Conservation (phyloP, 2,888 invertebrate species). For the Diplolepis rosae region DNA sequence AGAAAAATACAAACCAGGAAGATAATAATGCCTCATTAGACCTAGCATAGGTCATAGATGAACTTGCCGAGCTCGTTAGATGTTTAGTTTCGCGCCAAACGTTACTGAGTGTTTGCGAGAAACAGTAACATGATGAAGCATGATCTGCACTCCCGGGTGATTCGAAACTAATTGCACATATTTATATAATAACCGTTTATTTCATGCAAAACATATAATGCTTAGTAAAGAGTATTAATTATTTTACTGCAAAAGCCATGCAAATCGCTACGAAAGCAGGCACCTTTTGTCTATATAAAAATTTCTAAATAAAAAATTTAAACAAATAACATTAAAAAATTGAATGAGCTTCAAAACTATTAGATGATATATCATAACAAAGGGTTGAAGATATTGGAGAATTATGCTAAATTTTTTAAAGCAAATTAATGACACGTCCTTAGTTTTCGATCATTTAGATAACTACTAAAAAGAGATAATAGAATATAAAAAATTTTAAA, state of each 20-base stretch:
- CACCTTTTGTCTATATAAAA: too few species aligned
- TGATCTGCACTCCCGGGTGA: constrained; percentile 3
- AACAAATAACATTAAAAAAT: too few species aligned
- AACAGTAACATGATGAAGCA: constrained; percentile 15
- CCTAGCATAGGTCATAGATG: constrained; percentile 13
- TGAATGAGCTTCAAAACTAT: too few species aligned
- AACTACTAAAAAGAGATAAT: background rate
- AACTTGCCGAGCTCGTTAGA: background rate
- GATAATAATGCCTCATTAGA: constrained; percentile 23
- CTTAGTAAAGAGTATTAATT: background rate
- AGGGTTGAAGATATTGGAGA: background rate
- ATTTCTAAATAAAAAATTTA: background rate
- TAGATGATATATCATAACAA: too few species aligned
- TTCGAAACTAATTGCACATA: constrained; percentile 16
- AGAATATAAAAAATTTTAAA: background rate
- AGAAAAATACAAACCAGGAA: constrained; percentile 26
- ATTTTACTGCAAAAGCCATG: background rate
- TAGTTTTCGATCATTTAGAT: background rate
- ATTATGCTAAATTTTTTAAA: background rate
- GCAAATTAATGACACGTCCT: background rate
- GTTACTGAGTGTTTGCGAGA: constrained; percentile 4
- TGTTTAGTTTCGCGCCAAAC: constrained; percentile 14
- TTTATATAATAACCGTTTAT: constrained; percentile 15
- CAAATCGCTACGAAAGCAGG: too few species aligned
- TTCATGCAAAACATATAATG: constrained; percentile 1